Conservation (phyloP, 2,113 vertebrate genomes). For the Chionis minor region DNA sequence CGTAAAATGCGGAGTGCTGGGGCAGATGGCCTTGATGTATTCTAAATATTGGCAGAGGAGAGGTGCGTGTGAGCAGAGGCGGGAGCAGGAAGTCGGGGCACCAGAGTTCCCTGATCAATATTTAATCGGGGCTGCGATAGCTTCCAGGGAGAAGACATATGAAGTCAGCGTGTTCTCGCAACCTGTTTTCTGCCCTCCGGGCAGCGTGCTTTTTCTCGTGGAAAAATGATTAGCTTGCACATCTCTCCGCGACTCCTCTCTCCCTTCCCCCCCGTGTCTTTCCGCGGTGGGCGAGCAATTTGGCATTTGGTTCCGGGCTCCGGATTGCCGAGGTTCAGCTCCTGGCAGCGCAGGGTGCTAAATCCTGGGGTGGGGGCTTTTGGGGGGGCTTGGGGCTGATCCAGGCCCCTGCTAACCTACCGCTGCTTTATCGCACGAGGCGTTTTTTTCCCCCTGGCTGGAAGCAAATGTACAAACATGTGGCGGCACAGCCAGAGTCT, state of each 20-base stretch:
- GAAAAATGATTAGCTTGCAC: neutral
- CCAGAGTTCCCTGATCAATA: slow-evolving; percentile 42
- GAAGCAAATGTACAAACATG: rapidly evolving
- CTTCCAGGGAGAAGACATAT: neutral
- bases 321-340: rapidly evolving
- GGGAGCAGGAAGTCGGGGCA: neutral
- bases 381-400: neutral
- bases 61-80: neutral
- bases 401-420: neutral
- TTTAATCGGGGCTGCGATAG: slow-evolving; percentile 1
- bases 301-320: rapidly evolving
- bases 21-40: neutral
- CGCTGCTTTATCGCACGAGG: rapidly evolving
- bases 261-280: neutral
- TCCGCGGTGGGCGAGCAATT: neutral
- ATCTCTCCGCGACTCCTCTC: neutral
- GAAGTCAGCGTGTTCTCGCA: neutral
- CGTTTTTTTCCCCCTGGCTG: neutral
- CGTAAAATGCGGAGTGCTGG: neutral
- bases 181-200: neutral
- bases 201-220: neutral
- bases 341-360: rapidly evolving
- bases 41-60: neutral
- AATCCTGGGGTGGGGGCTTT: rapidly evolving
- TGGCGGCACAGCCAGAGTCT: neutral